Evolutionary conservation across 2,113 vertebrate genomes (phyloP), one percentile per base, ranked within the genome.

Genomic region (Artemisiospiza belli): DNA sequence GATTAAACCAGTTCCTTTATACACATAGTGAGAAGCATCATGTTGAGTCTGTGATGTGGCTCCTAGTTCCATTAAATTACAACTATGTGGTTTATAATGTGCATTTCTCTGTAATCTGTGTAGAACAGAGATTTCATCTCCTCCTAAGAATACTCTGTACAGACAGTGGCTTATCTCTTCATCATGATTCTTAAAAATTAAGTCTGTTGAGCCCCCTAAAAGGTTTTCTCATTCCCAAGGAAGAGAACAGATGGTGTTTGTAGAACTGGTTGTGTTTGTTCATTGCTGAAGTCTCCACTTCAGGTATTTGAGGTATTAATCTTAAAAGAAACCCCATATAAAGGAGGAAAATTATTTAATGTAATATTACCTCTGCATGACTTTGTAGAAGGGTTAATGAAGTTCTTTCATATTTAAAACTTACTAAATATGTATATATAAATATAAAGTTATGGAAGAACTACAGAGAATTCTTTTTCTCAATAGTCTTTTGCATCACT

Each of bases 401-500:
- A 96, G 62, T 87, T 83, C 44, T 81, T 89, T 86, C 46, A n/a
- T 90, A 78, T 68, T 15, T 64, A 92, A 83, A 90, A 90, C 70
- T 80, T 93, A 62, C 54, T 75, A 94, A 80, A 89, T 90, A 62
- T 43, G 4, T 67, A 9, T 59, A 15, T 58, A 7, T 59, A 31
- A 25, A 52, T 52, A 35, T 30, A 11, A 76, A 82, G 72, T 80
- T 94, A 76, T 73, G 57, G 43, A 88, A 69, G 57, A 94, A 90
- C 91, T 90, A 78, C 86, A 97, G 66, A 41, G 81, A 89, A n/a
- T 7, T 1, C 27, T 95, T 95, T 92, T 92, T 95, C 85, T 85
- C 83, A 49, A 2, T 54, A 91, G 64, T 84, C 67, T 92, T 95
- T 70, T 92, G 43, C 46, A 21, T 27, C 91, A 86, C 93, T 90